phyloP scores from a whole-genome alignment of 2,797 vertebrate genomes.

The Anguilla megastoma region DNA sequence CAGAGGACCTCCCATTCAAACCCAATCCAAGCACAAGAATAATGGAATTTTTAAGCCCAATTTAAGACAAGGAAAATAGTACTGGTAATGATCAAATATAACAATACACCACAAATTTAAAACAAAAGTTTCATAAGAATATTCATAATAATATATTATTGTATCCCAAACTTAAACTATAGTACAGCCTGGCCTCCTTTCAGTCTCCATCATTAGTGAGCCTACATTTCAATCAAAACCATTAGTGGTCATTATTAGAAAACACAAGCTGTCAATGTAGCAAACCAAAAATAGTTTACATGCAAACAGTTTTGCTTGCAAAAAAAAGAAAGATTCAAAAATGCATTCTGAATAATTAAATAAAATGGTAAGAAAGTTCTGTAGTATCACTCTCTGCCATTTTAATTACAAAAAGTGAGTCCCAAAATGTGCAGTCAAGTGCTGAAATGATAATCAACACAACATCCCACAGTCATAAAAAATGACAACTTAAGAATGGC shows the following conservation, averaged over 20 bases:
- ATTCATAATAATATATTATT: not conserved
- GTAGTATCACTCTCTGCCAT: not conserved
- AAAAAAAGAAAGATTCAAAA: too few relatives aligned
- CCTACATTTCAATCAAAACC: too few relatives aligned
- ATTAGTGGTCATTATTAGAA: too few relatives aligned
- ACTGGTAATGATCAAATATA: not conserved
- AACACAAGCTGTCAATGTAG: too few relatives aligned
- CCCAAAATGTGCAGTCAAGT: not conserved
- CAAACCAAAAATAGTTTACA: too few relatives aligned
- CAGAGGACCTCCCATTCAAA: not conserved
- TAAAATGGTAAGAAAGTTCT: not conserved
- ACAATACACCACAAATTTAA: not conserved
- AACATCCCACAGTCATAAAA: not conserved
- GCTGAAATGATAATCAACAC: not conserved
- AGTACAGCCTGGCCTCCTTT: too few relatives aligned
- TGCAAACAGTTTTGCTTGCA: too few relatives aligned
- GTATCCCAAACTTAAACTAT: too few relatives aligned
- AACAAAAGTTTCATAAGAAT: not conserved
- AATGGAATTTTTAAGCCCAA: not conserved
- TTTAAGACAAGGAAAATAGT: not conserved
- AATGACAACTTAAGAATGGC: not conserved
- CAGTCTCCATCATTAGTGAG: too few relatives aligned
- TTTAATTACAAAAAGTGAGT: not conserved
- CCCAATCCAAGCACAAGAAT: not conserved
- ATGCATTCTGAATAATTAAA: not conserved